These are phyloP conservation scores for Sarcophaga carnaria DNA, from an alignment of 2,888 invertebrate species.

Conservation along the genomic window DNA sequence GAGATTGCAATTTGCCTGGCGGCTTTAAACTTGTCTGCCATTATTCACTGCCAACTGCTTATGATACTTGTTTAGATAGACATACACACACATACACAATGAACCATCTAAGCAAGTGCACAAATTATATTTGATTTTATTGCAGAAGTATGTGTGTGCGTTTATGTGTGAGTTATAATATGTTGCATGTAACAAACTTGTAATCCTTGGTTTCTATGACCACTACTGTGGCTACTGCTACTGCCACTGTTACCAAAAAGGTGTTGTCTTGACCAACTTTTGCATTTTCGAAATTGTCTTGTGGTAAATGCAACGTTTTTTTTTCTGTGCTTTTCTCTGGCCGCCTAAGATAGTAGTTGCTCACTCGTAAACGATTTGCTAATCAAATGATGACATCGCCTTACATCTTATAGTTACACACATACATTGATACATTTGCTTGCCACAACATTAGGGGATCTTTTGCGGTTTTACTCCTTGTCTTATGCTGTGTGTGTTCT, in stretches of 20 bases:
- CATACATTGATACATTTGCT: not conserved
- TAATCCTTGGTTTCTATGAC: slow-evolving; percentile 65
- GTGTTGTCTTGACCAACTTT: slow-evolving; percentile 44
- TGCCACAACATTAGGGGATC: not conserved
- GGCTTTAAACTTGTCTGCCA: slow-evolving; percentile 80
- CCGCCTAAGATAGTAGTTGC: slow-evolving; percentile 42
- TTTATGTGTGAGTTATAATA: not conserved
- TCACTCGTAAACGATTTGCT: slow-evolving; percentile 75
- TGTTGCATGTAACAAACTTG: slow-evolving; percentile 55
- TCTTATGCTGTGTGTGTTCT: not conserved
- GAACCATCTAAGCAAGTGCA: slow-evolving; percentile 30
- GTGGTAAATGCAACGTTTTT: slow-evolving; percentile 3
- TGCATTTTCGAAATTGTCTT: slow-evolving; percentile 11
- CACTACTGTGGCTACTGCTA: slow-evolving; percentile 40
- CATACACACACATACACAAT: too few species aligned
- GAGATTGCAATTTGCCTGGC: slow-evolving; percentile 74
- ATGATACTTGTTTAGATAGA: slow-evolving; percentile 68
- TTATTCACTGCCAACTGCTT: slow-evolving; percentile 79
- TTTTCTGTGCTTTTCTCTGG: not conserved
- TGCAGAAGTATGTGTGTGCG: not conserved
- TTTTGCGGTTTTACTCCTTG: not conserved
- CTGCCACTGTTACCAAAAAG: not conserved
- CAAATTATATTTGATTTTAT: not conserved
- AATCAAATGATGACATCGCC: slow-evolving; percentile 78
- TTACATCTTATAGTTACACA: not conserved